These are phyloP conservation scores for Vireo altiloquus DNA, from an alignment of 2,113 vertebrate species.

Conservation along the genomic window DNA sequence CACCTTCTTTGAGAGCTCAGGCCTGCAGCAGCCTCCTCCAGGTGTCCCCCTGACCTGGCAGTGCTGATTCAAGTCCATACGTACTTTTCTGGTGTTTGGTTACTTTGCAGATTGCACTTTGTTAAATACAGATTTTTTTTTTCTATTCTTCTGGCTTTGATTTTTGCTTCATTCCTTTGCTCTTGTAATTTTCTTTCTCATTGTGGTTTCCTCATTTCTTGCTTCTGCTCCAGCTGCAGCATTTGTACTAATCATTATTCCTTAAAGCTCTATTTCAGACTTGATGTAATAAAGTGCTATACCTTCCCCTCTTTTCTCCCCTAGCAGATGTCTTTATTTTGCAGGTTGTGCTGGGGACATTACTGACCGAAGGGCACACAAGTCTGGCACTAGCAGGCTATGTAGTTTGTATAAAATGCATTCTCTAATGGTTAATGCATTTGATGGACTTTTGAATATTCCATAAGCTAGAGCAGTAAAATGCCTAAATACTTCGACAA, in stretches of 20 bases:
- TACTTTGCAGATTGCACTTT: not conserved
- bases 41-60: not conserved
- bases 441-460: not conserved
- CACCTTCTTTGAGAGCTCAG: not conserved
- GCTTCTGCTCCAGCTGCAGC: not conserved
- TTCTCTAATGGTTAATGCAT: not conserved
- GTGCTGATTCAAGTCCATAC: rapidly evolving
- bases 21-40: not conserved
- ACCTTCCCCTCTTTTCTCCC: not conserved
- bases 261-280: not conserved
- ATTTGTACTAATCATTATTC: not conserved
- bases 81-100: not conserved
- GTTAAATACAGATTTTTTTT: not conserved
- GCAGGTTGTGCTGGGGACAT: not conserved
- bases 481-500: not conserved
- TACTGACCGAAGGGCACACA: not conserved
- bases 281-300: not conserved
- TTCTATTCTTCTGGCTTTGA: not conserved
- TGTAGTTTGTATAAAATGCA: not conserved
- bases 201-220: not conserved
- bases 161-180: not conserved
- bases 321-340: not conserved
- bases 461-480: not conserved
- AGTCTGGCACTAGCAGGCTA: not conserved
- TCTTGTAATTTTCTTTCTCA: not conserved